Conservation (phyloP, 2,797 vertebrate species). For the Sebastes vulpes region DNA sequence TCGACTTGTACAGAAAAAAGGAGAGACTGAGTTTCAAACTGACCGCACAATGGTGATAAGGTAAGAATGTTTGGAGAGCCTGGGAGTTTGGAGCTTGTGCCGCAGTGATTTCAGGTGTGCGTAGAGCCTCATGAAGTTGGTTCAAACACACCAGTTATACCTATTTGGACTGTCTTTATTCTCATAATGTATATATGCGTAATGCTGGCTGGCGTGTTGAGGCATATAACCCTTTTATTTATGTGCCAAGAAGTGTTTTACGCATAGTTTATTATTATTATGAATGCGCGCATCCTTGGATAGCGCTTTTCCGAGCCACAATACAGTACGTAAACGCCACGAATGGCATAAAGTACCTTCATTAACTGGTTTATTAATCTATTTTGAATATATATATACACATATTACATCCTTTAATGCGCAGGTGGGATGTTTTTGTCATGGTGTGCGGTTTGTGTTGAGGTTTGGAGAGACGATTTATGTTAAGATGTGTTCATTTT, state of each 20-base stretch:
- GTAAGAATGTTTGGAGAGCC: constrained; percentile 63
- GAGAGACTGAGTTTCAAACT: constrained; percentile 70
- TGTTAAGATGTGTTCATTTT: not conserved
- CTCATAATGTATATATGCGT: rapidly evolving
- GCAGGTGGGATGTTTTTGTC: not conserved
- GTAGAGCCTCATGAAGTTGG: constrained; percentile 43
- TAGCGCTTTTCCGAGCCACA: not conserved
- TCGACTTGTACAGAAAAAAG: constrained; percentile 35
- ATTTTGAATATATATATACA: not conserved
- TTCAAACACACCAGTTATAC: not conserved
- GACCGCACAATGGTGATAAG: constrained; percentile 80
- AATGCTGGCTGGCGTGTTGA: not conserved
- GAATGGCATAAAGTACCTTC: not conserved
- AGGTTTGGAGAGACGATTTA: not conserved
- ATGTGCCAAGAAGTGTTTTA: not conserved
- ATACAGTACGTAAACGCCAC: not conserved
- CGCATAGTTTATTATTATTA: constrained; percentile 1
- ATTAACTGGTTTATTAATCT: not conserved
- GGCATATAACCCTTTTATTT: not conserved
- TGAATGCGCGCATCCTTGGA: constrained; percentile 6
- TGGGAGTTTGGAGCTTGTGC: constrained; percentile 47
- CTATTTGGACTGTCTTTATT: not conserved
- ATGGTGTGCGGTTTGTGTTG: not conserved
- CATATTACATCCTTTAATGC: not conserved
- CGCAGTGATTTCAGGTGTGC: constrained; percentile 77